phyloP scores from a whole-genome alignment of 2,797 vertebrate genomes.

The Mionectes olivaceus region DNA sequence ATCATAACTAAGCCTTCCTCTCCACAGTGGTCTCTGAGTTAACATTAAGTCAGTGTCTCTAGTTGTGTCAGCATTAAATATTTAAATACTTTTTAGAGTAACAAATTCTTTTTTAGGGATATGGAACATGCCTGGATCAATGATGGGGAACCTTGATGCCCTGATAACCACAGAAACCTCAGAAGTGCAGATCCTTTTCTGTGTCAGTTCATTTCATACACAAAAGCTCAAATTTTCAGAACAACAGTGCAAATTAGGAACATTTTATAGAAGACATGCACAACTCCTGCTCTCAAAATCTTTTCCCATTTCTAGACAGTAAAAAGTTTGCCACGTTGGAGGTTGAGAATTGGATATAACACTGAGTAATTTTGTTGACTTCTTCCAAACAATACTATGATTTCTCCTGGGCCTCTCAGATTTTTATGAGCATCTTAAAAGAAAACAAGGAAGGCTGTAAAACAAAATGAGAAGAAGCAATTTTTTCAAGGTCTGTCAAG shows the following conservation, averaged over 20 bases:
- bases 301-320: background rate
- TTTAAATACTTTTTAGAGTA: background rate
- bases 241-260: background rate
- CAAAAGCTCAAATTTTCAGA: background rate
- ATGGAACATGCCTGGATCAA: background rate
- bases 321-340: background rate
- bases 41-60: background rate
- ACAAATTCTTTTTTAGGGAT: background rate
- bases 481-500: background rate
- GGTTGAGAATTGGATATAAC: background rate
- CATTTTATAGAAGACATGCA: background rate
- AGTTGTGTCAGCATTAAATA: background rate
- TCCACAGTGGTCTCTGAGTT: background rate
- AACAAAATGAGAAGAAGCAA: background rate
- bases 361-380: background rate
- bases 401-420: background rate
- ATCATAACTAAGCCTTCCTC: background rate
- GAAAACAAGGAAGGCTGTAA: background rate
- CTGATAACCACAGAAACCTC: background rate
- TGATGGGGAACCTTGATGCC: fast-evolving
- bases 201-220: background rate
- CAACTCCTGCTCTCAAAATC: background rate
- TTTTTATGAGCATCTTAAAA: background rate
- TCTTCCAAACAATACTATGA: background rate
- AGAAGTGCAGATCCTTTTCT: background rate